These are phyloP conservation scores for Crossaster papposus DNA, from an alignment of 53 echinoderm and acorn worm species.

Conservation along the genomic window DNA sequence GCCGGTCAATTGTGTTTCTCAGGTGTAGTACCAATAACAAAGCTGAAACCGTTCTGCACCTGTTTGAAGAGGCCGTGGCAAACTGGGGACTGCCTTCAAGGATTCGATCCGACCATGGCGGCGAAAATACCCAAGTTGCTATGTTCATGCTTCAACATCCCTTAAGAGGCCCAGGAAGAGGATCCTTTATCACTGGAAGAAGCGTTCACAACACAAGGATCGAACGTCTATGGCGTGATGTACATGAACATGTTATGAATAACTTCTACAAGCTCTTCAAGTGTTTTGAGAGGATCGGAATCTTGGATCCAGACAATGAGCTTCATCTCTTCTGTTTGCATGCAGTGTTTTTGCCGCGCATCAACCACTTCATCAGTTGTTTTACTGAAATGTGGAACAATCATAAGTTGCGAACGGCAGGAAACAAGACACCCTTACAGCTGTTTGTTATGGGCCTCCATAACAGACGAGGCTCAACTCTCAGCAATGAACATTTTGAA, in stretches of 20 bases:
- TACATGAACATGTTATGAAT: constrained; percentile 27
- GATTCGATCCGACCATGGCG: constrained; percentile 71
- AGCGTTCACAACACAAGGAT: constrained; percentile 72
- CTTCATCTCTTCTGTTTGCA: constrained; percentile 48
- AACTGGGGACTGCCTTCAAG: constrained; percentile 71
- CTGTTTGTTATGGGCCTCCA: constrained; percentile 56
- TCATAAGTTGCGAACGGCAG: constrained; percentile 64
- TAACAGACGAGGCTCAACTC: not conserved
- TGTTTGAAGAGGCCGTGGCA: constrained; percentile 36
- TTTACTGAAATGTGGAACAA: constrained; percentile 71
- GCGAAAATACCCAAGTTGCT: constrained; percentile 67
- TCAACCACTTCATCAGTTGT: constrained; percentile 52
- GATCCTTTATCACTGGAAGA: constrained; percentile 62
- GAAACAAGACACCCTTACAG: constrained; percentile 68
- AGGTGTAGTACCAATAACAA: constrained; percentile 65
- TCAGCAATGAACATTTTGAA: constrained; percentile 51
- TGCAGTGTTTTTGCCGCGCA: constrained; percentile 59
- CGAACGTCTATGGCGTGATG: constrained; percentile 68
- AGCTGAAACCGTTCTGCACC: constrained; percentile 36
- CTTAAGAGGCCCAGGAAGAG: constrained; percentile 54
- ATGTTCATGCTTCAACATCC: constrained; percentile 56
- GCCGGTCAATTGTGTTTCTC: constrained; percentile 56
- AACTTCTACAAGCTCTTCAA: constrained; percentile 10
- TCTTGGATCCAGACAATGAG: constrained; percentile 63
- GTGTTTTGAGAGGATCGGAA: not conserved